phyloP scores from a whole-genome alignment of 2,113 vertebrate genomes.

The Bubo blakistoni region DNA sequence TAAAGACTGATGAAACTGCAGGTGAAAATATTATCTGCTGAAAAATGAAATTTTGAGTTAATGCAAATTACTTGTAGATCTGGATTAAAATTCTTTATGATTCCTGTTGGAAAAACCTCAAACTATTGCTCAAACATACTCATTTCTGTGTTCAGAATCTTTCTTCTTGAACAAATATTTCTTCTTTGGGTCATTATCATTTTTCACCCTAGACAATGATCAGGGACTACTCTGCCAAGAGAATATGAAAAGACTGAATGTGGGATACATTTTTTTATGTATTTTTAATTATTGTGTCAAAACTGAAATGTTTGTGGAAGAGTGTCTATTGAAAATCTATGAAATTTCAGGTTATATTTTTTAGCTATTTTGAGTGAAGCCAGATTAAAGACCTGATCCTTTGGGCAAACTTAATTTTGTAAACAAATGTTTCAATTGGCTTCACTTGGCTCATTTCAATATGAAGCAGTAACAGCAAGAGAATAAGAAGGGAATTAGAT shows the following conservation, averaged over 20 bases:
- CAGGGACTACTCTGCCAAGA: not conserved
- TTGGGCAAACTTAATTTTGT: not conserved
- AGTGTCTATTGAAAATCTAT: not conserved
- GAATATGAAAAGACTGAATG: not conserved
- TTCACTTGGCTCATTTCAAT: not conserved
- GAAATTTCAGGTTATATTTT: not conserved
- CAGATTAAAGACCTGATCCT: not conserved
- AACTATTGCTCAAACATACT: not conserved
- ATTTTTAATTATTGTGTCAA: not conserved
- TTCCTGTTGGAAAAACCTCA: not conserved
- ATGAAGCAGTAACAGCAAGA: not conserved
- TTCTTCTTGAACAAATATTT: not conserved
- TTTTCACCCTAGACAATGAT: not conserved
- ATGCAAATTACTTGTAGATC: not conserved
- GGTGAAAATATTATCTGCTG: not conserved
- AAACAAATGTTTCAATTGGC: not conserved
- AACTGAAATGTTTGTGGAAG: not conserved
- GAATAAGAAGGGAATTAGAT: not conserved
- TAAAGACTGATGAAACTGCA: not conserved
- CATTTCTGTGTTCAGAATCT: not conserved
- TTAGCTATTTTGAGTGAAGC: not conserved
- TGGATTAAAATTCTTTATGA: not conserved
- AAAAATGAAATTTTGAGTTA: not conserved
- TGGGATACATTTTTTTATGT: accelerated
- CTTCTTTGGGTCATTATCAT: not conserved